phyloP scores from a whole-genome alignment of 1,140 invertebrate genomes.

The Camponotus floridanus region DNA sequence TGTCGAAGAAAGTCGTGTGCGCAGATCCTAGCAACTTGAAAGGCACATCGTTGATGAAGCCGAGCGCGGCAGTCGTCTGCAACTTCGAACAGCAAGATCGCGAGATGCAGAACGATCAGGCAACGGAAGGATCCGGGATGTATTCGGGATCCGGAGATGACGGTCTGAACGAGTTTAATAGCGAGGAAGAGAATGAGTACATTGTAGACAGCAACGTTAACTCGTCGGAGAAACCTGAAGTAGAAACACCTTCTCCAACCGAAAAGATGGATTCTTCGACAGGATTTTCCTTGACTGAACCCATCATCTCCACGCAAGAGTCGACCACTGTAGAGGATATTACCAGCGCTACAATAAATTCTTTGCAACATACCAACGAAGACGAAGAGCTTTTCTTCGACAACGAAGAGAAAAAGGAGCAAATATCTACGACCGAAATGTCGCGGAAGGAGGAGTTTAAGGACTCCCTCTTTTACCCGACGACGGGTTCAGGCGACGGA shows the following conservation, averaged over 20 bases:
- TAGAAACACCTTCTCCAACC: conserved; percentile 60
- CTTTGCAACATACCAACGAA: conserved; percentile 9
- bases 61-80: conserved; percentile 74
- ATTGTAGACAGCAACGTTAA: conserved; percentile 13
- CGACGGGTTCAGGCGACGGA: conserved; percentile 78
- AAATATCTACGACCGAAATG: conserved; percentile 12
- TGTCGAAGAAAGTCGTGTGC: conserved; percentile 79
- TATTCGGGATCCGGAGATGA: conserved; percentile 66
- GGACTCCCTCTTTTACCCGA: conserved; percentile 56
- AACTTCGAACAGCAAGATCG: conserved; percentile 78
- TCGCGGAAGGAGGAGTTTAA: conserved; percentile 29
- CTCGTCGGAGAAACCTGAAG: conserved; percentile 17
- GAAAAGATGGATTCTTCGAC: neutral
- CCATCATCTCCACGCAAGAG: neutral
- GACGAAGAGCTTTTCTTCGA: conserved; percentile 79
- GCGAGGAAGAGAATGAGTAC: neutral
- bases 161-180: conserved; percentile 22
- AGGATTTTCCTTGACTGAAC: neutral
- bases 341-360: neutral
- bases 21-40: conserved; percentile 74
- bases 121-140: conserved; percentile 63
- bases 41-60: conserved; percentile 72
- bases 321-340: neutral
- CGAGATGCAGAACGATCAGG: conserved; percentile 82
- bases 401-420: conserved; percentile 72